Evolutionary conservation across 1,140 invertebrate species (phyloP).

Genomic region (Diprion similis): DNA sequence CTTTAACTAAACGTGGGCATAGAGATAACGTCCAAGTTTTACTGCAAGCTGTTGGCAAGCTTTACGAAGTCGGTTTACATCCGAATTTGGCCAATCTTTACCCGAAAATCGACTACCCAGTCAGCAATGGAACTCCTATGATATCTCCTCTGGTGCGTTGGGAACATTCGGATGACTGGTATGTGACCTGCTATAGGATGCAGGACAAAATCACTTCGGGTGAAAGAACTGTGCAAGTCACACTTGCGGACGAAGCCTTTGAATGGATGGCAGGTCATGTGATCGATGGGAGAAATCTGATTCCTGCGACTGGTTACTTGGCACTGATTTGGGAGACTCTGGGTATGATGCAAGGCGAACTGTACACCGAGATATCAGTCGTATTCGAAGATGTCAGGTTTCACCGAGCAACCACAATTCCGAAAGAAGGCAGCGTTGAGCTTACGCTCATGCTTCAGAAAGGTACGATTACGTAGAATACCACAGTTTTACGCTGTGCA

Average conservation of each 20-base stretch:
- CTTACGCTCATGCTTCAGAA: constrained; percentile 85
- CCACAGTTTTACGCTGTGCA: too few species aligned
- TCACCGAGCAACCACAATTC: constrained; percentile 81
- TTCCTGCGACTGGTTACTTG: constrained; percentile 90
- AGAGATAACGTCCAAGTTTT: constrained; percentile 76
- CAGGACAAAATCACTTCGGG: constrained; percentile 71
- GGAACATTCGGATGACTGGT: constrained; percentile 88
- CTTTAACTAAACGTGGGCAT: constrained; percentile 80
- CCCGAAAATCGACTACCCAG: constrained; percentile 71
- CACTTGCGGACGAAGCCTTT: constrained; percentile 72
- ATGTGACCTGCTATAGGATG: constrained; percentile 66
- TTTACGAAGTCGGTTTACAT: constrained; percentile 72
- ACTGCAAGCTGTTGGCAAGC: constrained; percentile 74
- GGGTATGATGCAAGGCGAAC: constrained; percentile 76
- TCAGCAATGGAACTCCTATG: constrained; percentile 75
- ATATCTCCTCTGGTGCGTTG: constrained; percentile 73
- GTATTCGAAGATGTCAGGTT: constrained; percentile 89
- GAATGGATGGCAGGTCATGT: constrained; percentile 84
- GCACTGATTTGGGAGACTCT: constrained; percentile 88
- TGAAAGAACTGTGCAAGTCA: constrained; percentile 68
- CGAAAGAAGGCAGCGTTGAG: constrained; percentile 72
- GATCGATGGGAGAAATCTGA: constrained; percentile 86
- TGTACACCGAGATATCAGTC: constrained; percentile 78
- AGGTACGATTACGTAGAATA: constrained; percentile 67
- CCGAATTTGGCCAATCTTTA: constrained; percentile 69